These are phyloP conservation scores for Microhierax caerulescens DNA, from an alignment of 2,797 vertebrate species.

Conservation along the genomic window DNA sequence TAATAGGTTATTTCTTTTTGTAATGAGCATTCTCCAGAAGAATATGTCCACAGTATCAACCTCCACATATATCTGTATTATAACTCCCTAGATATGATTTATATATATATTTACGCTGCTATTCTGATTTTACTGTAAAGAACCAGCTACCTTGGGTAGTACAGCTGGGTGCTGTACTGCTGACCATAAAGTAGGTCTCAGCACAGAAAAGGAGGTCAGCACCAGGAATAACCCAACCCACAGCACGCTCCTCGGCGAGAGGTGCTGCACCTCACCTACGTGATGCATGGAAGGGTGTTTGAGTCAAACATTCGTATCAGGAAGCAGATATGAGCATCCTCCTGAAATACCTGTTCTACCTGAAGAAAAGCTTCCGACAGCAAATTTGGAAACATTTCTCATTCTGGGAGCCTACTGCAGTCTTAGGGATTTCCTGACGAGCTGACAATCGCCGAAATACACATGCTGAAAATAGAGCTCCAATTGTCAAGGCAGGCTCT, in stretches of 20 bases:
- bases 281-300: not conserved
- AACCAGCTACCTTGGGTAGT: not conserved
- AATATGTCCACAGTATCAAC: not conserved
- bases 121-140: not conserved
- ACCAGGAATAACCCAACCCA: not conserved
- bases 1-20: not conserved
- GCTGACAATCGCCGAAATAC: not conserved
- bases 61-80: not conserved
- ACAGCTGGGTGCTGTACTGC: not conserved
- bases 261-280: not conserved
- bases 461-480: not conserved
- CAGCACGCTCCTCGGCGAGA: fast-evolving
- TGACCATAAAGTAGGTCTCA: not conserved
- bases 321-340: not conserved
- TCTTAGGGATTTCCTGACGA: not conserved
- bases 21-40: not conserved
- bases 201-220: not conserved
- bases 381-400: not conserved
- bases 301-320: not conserved
- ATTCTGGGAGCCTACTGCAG: not conserved
- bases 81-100: not conserved
- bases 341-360: not conserved
- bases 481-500: not conserved
- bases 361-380: not conserved
- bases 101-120: not conserved